Conservation (phyloP, 2,113 vertebrate genomes). For the Regulus satrapa region DNA sequence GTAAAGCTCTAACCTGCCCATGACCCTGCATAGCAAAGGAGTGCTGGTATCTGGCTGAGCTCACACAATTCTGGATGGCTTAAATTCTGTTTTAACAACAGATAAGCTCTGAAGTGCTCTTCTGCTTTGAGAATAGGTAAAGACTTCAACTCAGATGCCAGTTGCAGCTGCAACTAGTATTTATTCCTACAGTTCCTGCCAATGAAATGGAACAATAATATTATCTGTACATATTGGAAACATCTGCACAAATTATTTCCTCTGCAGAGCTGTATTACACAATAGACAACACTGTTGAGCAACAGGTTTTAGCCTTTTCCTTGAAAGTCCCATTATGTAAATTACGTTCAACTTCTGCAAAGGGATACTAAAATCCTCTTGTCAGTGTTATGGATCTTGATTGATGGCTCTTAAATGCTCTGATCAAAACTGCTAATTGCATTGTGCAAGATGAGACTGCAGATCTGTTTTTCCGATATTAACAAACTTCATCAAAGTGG, state of each 20-base stretch:
- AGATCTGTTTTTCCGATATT: not conserved
- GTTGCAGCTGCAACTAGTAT: not conserved
- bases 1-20: conserved; percentile 28
- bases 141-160: not conserved
- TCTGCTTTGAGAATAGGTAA: not conserved
- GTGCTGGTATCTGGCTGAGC: conserved; percentile 28
- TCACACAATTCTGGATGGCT: not conserved
- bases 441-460: not conserved
- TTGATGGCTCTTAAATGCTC: conserved; percentile 7
- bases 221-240: not conserved
- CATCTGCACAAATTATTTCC: conserved; percentile 4
- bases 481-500: not conserved
- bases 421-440: not conserved
- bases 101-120: conserved; percentile 16
- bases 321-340: not conserved
- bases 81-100: conserved; percentile 15
- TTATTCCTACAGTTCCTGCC: not conserved
- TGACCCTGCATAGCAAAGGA: conserved; percentile 47
- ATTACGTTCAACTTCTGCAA: not conserved
- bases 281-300: not conserved
- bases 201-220: not conserved
- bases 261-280: not conserved
- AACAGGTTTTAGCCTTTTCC: not conserved
- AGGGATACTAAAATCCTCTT: not conserved
- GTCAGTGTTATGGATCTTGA: conserved; percentile 8